Percentiles rank a stretch among this genome's conserved stretches.
These are phyloP conservation scores for Yoshiicerus persimilis DNA, from an alignment of 1,140 invertebrate species.

Conservation along the genomic window DNA sequence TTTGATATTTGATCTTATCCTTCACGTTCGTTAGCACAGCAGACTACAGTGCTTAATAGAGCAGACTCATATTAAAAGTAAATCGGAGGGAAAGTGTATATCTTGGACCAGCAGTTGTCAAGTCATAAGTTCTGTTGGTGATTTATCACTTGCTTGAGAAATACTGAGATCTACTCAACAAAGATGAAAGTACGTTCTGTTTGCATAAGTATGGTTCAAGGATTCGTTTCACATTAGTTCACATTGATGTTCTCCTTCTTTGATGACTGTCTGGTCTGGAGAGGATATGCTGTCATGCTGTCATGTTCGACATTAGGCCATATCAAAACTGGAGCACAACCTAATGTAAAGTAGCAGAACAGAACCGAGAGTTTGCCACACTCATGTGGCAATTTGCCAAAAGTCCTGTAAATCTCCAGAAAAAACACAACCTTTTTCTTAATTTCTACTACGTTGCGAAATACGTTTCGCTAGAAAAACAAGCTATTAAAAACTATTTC, in stretches of 20 bases:
- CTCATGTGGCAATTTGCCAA: neutral
- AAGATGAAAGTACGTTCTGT: neutral
- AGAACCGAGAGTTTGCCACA: neutral
- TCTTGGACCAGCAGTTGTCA: neutral
- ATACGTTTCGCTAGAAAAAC: neutral
- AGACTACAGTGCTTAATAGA: neutral
- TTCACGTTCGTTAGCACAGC: neutral
- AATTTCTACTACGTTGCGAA: neutral
- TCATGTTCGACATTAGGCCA: constrained; percentile 18
- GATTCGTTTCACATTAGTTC: neutral
- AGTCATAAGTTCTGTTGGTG: neutral
- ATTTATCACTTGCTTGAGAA: constrained; percentile 10
- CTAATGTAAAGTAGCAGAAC: neutral
- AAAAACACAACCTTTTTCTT: neutral
- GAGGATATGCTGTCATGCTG: constrained; percentile 21
- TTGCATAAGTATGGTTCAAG: neutral
- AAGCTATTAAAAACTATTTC: neutral
- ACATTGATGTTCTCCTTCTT: constrained; percentile 8
- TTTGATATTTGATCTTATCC: neutral
- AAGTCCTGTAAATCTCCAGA: neutral
- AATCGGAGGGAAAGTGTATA: neutral
- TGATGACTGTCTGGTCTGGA: constrained; percentile 3
- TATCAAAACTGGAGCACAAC: neutral
- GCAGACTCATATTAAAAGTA: neutral
- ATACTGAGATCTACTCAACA: neutral